Conservation (phyloP, 2,888 invertebrate genomes). For the Hylaea fasciaria region DNA sequence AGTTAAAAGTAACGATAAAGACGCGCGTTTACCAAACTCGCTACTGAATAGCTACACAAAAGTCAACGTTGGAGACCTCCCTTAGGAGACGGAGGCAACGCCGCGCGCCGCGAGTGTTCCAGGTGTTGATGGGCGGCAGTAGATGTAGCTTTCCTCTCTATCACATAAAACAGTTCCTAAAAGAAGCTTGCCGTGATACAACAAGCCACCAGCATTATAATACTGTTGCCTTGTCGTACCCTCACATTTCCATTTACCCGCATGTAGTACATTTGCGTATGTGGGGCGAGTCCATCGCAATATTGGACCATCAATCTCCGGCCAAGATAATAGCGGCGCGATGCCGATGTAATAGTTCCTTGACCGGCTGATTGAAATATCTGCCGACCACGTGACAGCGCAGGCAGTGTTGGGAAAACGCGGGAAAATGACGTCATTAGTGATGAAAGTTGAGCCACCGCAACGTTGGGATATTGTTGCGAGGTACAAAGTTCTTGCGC, state of each 20-base stretch:
- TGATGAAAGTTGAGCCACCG: conserved; percentile 6
- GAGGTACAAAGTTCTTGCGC: too few relatives aligned
- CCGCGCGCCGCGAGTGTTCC: too few relatives aligned
- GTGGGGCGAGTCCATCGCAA: conserved; percentile 62
- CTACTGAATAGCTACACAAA: too few relatives aligned
- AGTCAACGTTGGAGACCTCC: too few relatives aligned
- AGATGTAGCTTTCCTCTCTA: too few relatives aligned
- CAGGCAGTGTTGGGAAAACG: conserved; percentile 31
- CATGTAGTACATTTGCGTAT: conserved; percentile 40
- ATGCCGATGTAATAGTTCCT: conserved; percentile 72
- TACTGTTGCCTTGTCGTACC: background rate
- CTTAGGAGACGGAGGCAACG: too few relatives aligned
- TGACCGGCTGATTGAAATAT: conserved; percentile 75
- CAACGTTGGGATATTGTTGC: background rate
- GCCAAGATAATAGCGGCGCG: conserved; percentile 71
- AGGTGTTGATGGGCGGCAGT: too few relatives aligned
- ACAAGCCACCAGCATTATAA: too few relatives aligned
- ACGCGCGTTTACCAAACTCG: too few relatives aligned
- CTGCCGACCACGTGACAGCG: conserved; percentile 50
- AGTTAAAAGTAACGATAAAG: too few relatives aligned
- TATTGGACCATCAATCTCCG: conserved; percentile 77
- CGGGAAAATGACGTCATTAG: conserved; percentile 13
- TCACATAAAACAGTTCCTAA: too few relatives aligned
- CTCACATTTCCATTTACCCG: conserved; percentile 12
- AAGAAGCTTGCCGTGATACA: too few relatives aligned